A percentile compares a stretch with the other conserved stretches of the same genome.
Evolutionary conservation across 2,888 invertebrate species (phyloP).

Genomic region (Operophtera brumata): DNA sequence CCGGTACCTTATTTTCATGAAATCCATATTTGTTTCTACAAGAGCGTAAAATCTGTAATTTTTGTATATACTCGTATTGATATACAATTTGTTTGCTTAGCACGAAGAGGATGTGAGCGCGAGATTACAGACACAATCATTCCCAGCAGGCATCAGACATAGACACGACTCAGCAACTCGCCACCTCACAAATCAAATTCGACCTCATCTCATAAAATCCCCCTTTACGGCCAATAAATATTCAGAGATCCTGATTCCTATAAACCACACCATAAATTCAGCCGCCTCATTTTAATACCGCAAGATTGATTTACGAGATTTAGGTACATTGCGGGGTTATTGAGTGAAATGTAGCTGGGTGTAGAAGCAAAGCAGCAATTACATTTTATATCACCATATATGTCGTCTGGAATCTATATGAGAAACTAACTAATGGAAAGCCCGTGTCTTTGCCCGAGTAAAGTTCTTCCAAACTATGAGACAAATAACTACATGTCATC

Average conservation of each 20-base stretch:
- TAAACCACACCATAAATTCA: slow-evolving; percentile 15
- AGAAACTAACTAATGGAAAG: no score
- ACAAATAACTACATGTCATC: no score
- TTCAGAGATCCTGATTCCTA: slow-evolving; percentile 18
- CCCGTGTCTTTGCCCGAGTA: no score
- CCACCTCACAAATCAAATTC: slow-evolving; percentile 18
- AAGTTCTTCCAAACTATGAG: no score
- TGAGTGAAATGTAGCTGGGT: slow-evolving; percentile 11
- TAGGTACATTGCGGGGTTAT: slow-evolving; percentile 14
- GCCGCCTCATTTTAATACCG: slow-evolving; percentile 17
- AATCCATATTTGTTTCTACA: no score
- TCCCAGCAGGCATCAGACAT: no score
- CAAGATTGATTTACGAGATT: slow-evolving; percentile 20
- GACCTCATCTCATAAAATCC: slow-evolving; percentile 14
- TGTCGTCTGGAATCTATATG: background rate
- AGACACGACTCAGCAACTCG: background rate
- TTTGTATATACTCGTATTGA: no score
- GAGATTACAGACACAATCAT: no score
- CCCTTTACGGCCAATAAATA: slow-evolving; percentile 19
- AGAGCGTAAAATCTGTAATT: no score
- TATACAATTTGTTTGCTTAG: no score
- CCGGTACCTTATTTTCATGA: no score
- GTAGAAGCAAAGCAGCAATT: slow-evolving; percentile 8
- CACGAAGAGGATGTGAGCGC: no score
- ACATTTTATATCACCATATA: background rate